These are phyloP conservation scores for Isaurus tuberculatus DNA, from an alignment of 92 coral and sea anemone species.

Conservation along the genomic window DNA sequence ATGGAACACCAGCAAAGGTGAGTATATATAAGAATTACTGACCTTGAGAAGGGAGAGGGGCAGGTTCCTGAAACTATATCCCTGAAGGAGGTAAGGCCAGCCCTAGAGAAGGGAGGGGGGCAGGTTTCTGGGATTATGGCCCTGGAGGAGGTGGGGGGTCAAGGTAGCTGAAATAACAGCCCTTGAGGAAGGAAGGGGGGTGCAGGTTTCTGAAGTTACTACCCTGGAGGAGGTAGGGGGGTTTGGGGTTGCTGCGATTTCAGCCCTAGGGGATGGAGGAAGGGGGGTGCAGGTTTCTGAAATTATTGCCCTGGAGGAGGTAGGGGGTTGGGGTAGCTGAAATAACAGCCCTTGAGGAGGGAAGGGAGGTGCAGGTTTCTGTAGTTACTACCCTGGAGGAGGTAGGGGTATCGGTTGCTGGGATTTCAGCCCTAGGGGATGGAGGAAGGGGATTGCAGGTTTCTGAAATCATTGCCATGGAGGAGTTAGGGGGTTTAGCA, in stretches of 20 bases:
- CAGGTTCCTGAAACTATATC: not conserved
- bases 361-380: too few relatives aligned
- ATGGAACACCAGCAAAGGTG: slow-evolving; percentile 90
- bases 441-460: too few relatives aligned
- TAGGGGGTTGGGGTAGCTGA: too few relatives aligned
- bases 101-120: not conserved
- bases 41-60: not conserved
- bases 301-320: too few relatives aligned
- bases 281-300: too few relatives aligned
- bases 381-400: too few relatives aligned
- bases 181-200: not conserved
- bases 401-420: not conserved
- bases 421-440: not conserved
- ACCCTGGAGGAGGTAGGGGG: not conserved
- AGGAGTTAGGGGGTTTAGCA: too few relatives aligned
- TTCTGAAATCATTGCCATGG: too few relatives aligned
- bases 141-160: not conserved
- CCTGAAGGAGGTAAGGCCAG: not conserved
- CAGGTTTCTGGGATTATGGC: not conserved
- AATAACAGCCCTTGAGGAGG: too few relatives aligned
- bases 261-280: not conserved
- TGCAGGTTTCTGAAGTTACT: not conserved
- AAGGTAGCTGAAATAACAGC: not conserved
- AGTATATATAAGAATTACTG: not conserved
- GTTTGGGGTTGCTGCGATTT: not conserved